Evolutionary conservation across 2,888 invertebrate genomes (phyloP).

Genomic region (Agonopterix heracliana): DNA sequence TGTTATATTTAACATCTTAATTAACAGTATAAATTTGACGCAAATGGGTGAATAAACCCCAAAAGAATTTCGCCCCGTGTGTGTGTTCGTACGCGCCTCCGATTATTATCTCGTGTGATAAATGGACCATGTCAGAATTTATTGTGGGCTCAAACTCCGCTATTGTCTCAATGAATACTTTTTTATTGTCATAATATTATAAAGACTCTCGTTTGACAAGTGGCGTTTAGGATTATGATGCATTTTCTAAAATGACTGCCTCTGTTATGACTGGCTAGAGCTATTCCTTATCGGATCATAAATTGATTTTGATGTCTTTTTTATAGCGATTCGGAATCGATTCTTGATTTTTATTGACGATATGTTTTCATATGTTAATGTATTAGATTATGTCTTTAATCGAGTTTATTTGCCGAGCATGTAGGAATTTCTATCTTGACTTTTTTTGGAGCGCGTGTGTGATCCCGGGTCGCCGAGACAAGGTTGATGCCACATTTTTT

Average conservation of each 20-base stretch:
- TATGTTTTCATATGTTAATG: slow-evolving; percentile 68
- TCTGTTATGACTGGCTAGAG: slow-evolving; percentile 37
- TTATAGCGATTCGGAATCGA: slow-evolving; percentile 60
- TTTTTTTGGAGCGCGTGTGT: slow-evolving; percentile 3
- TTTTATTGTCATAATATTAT: slow-evolving; percentile 70
- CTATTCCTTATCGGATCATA: slow-evolving; percentile 51
- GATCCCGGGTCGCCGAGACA: slow-evolving; percentile 13
- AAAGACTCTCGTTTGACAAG: slow-evolving; percentile 59
- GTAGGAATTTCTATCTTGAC: slow-evolving; percentile 16
- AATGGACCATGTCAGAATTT: slow-evolving; percentile 70
- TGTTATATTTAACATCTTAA: slow-evolving; percentile 16
- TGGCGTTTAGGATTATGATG: slow-evolving; percentile 63
- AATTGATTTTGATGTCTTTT: slow-evolving; percentile 68
- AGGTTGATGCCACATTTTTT: slow-evolving; percentile 34
- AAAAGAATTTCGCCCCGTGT: slow-evolving; percentile 58
- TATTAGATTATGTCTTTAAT: slow-evolving; percentile 43
- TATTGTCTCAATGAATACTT: slow-evolving; percentile 75
- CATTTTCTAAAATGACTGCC: slow-evolving; percentile 39
- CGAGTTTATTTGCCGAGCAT: slow-evolving; percentile 24
- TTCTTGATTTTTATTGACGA: slow-evolving; percentile 55
- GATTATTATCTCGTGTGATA: slow-evolving; percentile 70
- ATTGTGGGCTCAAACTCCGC: slow-evolving; percentile 61
- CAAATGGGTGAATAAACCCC: slow-evolving; percentile 49
- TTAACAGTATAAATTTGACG: slow-evolving; percentile 38
- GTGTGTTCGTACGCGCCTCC: slow-evolving; percentile 31